Evolutionary conservation across 1,140 invertebrate species (phyloP).

Genomic region (Drosophila novamexicana): DNA sequence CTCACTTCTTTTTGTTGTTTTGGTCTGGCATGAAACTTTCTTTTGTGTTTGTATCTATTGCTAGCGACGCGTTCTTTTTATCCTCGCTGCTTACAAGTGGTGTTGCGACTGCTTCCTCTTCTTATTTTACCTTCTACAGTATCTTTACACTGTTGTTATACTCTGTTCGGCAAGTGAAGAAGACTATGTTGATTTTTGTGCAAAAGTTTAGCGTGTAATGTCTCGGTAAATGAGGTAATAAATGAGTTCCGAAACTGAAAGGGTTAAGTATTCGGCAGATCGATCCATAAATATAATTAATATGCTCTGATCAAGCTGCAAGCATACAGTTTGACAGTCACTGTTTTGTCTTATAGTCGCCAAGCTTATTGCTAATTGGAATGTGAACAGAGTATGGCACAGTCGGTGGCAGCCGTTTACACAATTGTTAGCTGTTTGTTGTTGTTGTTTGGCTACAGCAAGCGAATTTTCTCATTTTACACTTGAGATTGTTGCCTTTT

Average conservation of each 20-base stretch:
- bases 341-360: too few relatives aligned
- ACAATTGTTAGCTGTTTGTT: constrained; percentile 9
- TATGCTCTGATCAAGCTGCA: too few relatives aligned
- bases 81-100: constrained; percentile 20
- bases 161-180: neutral
- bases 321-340: too few relatives aligned
- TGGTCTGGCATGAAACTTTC: constrained; percentile 39
- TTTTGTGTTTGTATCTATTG: constrained; percentile 50
- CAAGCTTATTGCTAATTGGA: neutral
- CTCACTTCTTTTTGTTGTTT: constrained; percentile 32
- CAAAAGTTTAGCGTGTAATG: too few relatives aligned
- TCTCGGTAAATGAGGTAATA: too few relatives aligned
- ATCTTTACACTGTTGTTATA: constrained; percentile 37
- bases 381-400: neutral
- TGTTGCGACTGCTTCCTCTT: neutral
- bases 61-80: constrained; percentile 28
- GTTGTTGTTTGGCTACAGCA: constrained; percentile 49
- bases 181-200: neutral
- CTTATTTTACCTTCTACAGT: neutral
- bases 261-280: too few relatives aligned
- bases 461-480: constrained; percentile 83
- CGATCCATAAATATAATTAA: too few relatives aligned
- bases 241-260: too few relatives aligned
- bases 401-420: neutral
- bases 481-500: constrained; percentile 74